These are phyloP conservation scores for Hylyphantes graminicola DNA, from an alignment of 1,140 invertebrate species.

Conservation along the genomic window DNA sequence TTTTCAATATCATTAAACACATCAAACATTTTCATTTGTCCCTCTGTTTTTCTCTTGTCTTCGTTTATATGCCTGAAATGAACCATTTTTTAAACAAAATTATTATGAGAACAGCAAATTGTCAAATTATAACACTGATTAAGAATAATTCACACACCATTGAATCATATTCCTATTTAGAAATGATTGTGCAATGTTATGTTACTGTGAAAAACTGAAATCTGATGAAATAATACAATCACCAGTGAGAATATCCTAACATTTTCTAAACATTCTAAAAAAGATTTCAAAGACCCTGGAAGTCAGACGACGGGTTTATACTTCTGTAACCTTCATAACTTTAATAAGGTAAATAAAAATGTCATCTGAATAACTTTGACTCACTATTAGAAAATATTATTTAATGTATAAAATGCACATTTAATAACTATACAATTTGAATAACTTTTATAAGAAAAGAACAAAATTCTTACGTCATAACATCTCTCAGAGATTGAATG, in stretches of 20 bases:
- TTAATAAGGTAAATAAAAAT: slow-evolving; percentile 9
- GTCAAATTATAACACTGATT: not conserved
- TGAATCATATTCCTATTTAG: too few species aligned
- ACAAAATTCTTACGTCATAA: slow-evolving; percentile 77
- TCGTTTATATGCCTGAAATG: slow-evolving; percentile 86
- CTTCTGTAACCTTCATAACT: not conserved
- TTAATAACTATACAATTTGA: not conserved
- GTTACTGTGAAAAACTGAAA: too few species aligned
- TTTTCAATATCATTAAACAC: slow-evolving; percentile 98
- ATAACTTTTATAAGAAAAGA: not conserved
- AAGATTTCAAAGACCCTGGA: too few species aligned
- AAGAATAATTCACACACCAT: too few species aligned
- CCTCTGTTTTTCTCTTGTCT: slow-evolving; percentile 94
- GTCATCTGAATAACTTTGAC: slow-evolving; percentile 31
- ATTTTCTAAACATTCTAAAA: too few species aligned
- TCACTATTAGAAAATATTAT: slow-evolving; percentile 40
- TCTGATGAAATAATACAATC: too few species aligned
- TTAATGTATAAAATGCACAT: not conserved
- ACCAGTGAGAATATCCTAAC: too few species aligned
- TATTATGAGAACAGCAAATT: not conserved
- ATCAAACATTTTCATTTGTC: slow-evolving; percentile 94
- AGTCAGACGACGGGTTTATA: too few species aligned
- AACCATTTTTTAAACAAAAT: slow-evolving; percentile 19
- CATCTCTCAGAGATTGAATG: slow-evolving; percentile 87
- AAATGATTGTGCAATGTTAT: too few species aligned